A percentile compares a stretch with the other conserved stretches of the same genome.
phyloP scores from a whole-genome alignment of 2,888 invertebrate genomes.

The Tryphoninae sp. region DNA sequence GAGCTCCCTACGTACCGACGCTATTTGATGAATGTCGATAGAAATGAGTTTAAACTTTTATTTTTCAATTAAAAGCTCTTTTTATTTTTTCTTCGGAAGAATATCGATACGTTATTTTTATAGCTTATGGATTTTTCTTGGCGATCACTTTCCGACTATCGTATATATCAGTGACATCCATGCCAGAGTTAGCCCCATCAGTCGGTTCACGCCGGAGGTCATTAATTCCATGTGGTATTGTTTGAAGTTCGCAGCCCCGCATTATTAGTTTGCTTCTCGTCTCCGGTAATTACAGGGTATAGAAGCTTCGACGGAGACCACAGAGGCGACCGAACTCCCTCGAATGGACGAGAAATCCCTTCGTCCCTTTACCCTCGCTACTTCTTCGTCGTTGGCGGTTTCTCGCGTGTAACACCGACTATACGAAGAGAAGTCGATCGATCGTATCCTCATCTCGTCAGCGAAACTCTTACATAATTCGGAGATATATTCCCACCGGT shows the following conservation, averaged over 20 bases:
- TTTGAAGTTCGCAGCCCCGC: constrained; percentile 67
- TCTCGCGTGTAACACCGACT: background rate
- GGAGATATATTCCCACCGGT: background rate
- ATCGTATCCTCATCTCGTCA: constrained; percentile 18
- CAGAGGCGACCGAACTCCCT: constrained; percentile 32
- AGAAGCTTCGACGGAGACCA: constrained; percentile 41
- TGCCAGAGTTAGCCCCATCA: constrained; percentile 29
- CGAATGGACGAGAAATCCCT: constrained; percentile 27
- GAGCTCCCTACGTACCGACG: background rate
- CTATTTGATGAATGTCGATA: background rate
- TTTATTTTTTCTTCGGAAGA: too few relatives aligned
- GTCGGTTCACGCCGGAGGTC: constrained; percentile 33
- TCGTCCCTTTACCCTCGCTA: background rate
- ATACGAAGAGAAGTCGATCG: constrained; percentile 8
- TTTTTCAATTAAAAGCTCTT: too few relatives aligned
- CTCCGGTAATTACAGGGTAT: constrained; percentile 58
- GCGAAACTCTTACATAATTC: constrained; percentile 1
- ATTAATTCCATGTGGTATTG: constrained; percentile 65
- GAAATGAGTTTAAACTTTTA: too few relatives aligned
- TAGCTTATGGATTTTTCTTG: background rate
- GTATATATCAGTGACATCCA: background rate
- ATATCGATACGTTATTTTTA: background rate
- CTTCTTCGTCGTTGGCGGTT: constrained; percentile 2
- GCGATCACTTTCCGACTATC: background rate
- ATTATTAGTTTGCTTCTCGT: constrained; percentile 59